Base-by-base conservation (phyloP, 2,888 invertebrate species). In the Himalopsyche kuldschensis region DNA sequence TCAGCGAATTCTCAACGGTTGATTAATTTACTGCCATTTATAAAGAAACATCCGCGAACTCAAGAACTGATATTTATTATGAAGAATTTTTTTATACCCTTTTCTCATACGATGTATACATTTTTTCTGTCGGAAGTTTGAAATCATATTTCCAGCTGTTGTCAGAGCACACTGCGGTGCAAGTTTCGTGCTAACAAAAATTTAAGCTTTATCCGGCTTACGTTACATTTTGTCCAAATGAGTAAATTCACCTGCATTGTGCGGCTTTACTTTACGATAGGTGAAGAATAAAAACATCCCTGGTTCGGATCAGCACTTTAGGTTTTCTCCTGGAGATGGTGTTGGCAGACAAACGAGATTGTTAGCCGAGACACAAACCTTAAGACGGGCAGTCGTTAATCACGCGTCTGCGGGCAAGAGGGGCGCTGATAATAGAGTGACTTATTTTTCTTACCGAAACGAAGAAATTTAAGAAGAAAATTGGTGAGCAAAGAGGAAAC, bases 391-490 rank as follows among this genome's bases (percentile, higher is more conserved):
- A 78, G 82, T 41, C 78, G 47, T 83, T 78, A 83, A 83, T 83
- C 83, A 83, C 80, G 31, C 63, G 31, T 47, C 76, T 47, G 80
- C 75, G 30, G 78, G 75, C 35, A n/a, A 30, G 83, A 76, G 83
- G 31, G 76, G 46, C 79, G 78, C 81, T 69, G 85, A 85, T 85
- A 85, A 83, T 85, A 79, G 85, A 83, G 81, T 48, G 85, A 81
- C 83, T 83, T 85, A 85, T 85, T 85, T 85, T 85, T 83, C 83
- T 47, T 77, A 83, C 75, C 47, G 77, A 41, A 76, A 31, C 55
- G 77, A 55, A 77, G 48, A 63, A 81, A 78, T 31, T 81, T 77
- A 20, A 10, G 32, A 55, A 55, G 81, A 81, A 81, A 77, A 77
- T 76, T 32, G 75, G 80, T 35, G 46, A 75, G 75, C 24, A 81